Evolutionary conservation across 2,888 invertebrate genomes (phyloP).

Genomic region (Mimumesa dahlbomi): DNA sequence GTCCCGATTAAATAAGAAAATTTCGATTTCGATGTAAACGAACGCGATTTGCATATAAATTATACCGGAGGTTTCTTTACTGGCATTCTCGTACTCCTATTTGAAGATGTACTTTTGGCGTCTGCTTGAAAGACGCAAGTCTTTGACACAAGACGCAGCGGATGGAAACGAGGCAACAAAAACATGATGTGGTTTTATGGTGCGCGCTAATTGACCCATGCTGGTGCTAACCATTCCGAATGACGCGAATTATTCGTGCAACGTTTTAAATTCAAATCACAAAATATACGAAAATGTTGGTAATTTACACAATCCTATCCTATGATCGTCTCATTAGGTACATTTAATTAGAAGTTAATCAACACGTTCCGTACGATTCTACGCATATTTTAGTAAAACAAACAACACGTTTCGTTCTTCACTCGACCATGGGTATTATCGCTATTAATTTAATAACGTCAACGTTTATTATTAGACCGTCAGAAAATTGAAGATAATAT

Average conservation of each 20-base stretch:
- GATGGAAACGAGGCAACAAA: constrained; percentile 12
- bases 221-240: constrained; percentile 9
- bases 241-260: constrained; percentile 2
- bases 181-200: background rate
- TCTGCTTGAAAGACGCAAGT: background rate
- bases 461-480: too few relatives aligned
- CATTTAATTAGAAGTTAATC: too few relatives aligned
- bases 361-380: too few relatives aligned
- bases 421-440: too few relatives aligned
- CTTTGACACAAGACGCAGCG: background rate
- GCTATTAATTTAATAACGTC: too few relatives aligned
- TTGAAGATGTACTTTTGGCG: constrained; percentile 13
- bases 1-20: background rate
- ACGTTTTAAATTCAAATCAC: background rate
- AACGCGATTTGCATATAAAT: constrained; percentile 44
- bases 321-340: too few relatives aligned
- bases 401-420: too few relatives aligned
- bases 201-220: constrained; percentile 27
- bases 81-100: constrained; percentile 16
- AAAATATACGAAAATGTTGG: background rate
- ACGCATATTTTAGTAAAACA: too few relatives aligned
- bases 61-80: constrained; percentile 15
- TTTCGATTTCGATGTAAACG: constrained; percentile 25
- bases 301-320: too few relatives aligned
- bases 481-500: too few relatives aligned